Conservation (phyloP, 2,797 vertebrate genomes). For the Halcyon badia region DNA sequence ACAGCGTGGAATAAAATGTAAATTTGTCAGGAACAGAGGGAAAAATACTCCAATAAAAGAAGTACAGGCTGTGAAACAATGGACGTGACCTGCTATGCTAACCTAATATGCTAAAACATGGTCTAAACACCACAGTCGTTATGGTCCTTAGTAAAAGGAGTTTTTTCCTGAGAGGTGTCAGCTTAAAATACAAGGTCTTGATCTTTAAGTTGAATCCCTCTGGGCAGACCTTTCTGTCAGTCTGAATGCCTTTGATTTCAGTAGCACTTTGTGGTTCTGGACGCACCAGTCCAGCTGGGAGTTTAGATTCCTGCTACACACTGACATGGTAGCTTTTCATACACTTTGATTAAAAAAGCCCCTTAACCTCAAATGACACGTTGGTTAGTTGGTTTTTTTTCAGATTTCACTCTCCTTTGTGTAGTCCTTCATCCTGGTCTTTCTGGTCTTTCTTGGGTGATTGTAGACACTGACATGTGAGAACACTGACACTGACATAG, state of each 20-base stretch:
- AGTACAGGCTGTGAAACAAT: neutral
- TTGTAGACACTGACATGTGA: neutral
- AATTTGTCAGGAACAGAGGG: neutral
- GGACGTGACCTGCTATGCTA: neutral
- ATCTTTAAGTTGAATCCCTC: neutral
- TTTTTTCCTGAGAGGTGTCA: neutral
- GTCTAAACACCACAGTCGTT: neutral
- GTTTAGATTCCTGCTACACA: neutral
- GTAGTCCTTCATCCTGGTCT: neutral
- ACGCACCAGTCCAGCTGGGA: neutral
- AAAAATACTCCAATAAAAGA: neutral
- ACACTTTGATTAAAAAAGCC: neutral
- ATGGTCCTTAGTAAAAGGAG: neutral
- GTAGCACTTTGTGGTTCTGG: neutral
- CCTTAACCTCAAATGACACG: neutral
- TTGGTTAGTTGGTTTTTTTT: neutral
- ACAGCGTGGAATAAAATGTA: neutral
- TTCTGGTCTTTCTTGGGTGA: neutral
- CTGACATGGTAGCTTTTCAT: neutral
- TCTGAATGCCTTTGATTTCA: neutral
- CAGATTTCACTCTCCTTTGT: neutral
- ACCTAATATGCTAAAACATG: neutral
- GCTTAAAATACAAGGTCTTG: constrained; percentile 1
- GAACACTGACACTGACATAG: too few relatives aligned
- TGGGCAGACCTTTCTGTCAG: neutral